phyloP scores from a whole-genome alignment of 2,113 vertebrate species.

The Oncorhynchus gorbuscha region DNA sequence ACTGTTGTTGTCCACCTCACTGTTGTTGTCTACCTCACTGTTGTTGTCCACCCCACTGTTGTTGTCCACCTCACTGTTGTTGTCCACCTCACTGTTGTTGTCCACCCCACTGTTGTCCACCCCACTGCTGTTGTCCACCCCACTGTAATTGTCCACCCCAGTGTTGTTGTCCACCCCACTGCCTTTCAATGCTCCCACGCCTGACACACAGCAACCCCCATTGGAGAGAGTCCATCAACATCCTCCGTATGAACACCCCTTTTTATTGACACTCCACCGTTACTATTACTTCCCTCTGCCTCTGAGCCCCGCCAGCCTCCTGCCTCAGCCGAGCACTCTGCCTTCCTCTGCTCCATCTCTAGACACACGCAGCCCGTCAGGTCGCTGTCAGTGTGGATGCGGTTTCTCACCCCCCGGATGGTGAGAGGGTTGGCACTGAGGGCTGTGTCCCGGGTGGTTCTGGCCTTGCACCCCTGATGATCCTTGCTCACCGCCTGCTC shows the following conservation, averaged over 20 bases:
- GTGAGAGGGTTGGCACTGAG: conserved; percentile 18
- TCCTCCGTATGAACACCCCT: conserved; percentile 19
- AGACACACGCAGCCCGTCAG: conserved; percentile 36
- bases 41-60: too few relatives aligned
- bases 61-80: not conserved
- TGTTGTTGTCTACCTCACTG: not conserved
- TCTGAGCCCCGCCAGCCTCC: not conserved
- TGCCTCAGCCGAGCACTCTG: not conserved
- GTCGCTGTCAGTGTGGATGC: conserved; percentile 39
- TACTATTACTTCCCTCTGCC: conserved; percentile 10
- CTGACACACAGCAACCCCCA: conserved; percentile 18
- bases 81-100: too few relatives aligned
- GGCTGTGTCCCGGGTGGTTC: conserved; percentile 10
- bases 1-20: too few relatives aligned
- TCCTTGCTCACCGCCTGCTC: not conserved
- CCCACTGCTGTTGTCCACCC: too few relatives aligned
- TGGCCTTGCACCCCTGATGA: not conserved
- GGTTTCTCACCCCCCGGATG: conserved; percentile 35
- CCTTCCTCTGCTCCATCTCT: conserved; percentile 43
- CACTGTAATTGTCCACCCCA: not conserved
- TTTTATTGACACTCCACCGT: not conserved
- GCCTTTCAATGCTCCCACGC: conserved; percentile 39
- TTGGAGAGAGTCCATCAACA: conserved; percentile 18
- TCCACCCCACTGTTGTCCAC: too few relatives aligned
- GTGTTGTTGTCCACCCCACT: not conserved